Conservation (phyloP, 2,797 vertebrate genomes). For the Chelon auratus region DNA sequence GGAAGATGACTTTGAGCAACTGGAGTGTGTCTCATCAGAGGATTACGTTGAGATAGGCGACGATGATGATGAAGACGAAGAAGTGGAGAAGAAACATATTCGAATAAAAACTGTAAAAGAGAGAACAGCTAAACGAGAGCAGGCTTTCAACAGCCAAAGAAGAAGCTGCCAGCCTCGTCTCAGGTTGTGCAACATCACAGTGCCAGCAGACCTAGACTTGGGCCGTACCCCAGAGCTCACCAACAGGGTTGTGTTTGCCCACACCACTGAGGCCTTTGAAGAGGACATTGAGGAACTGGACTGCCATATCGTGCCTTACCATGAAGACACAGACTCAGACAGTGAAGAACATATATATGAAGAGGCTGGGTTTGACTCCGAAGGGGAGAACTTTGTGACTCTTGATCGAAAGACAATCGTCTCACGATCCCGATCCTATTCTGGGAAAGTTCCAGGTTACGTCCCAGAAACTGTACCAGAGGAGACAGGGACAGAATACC, state of each 20-base stretch:
- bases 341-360: conserved; percentile 88
- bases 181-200: conserved; percentile 86
- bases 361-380: conserved; percentile 85
- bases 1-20: conserved; percentile 67
- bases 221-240: conserved; percentile 85
- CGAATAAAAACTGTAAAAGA: conserved; percentile 79
- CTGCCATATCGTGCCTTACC: conserved; percentile 88
- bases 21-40: conserved; percentile 83
- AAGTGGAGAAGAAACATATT: conserved; percentile 78
- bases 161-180: conserved; percentile 86
- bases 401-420: conserved; percentile 88
- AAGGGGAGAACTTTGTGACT: conserved; percentile 87
- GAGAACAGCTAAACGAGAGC: conserved; percentile 78
- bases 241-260: conserved; percentile 86
- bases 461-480: conserved; percentile 98
- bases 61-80: conserved; percentile 80
- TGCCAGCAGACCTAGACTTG: conserved; percentile 82
- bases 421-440: conserved; percentile 92
- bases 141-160: conserved; percentile 72
- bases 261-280: conserved; percentile 87
- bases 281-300: conserved; percentile 89
- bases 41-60: conserved; percentile 88
- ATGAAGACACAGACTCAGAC: conserved; percentile 85
- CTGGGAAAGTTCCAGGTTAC: conserved; percentile 92
- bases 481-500: conserved; percentile 89